Evolutionary conservation across 92 coral and sea anemone genomes (phyloP).

Genomic region (Palythoa grandiflora): DNA sequence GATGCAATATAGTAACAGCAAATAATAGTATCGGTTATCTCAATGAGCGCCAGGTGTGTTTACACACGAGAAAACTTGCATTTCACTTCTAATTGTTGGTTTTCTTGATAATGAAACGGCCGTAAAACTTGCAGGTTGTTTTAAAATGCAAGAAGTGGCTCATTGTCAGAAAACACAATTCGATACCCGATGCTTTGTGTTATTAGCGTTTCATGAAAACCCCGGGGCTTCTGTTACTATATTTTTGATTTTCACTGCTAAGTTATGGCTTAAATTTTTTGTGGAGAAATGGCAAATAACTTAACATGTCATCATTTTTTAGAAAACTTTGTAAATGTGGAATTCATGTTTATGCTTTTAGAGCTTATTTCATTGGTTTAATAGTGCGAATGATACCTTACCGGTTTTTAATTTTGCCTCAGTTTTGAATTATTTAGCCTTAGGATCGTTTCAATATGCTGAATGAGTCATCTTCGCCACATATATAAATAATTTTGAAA

Average conservation of each 20-base stretch:
- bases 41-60: conserved; percentile 25
- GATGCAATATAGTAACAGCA: background rate
- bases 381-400: too few relatives aligned
- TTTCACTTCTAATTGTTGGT: conserved; percentile 36
- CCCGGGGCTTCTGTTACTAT: too few relatives aligned
- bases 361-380: too few relatives aligned
- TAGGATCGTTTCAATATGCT: background rate
- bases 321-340: too few relatives aligned
- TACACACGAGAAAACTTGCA: conserved; percentile 22
- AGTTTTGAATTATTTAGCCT: background rate
- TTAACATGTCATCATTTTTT: too few relatives aligned
- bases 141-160: background rate
- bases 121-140: background rate
- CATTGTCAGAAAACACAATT: background rate
- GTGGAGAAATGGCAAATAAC: too few relatives aligned
- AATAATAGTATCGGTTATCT: background rate
- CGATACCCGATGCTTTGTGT: conserved; percentile 1
- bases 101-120: background rate
- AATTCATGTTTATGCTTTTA: too few relatives aligned
- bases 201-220: background rate
- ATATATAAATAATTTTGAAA: too few relatives aligned
- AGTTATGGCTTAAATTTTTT: too few relatives aligned
- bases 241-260: too few relatives aligned
- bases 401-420: background rate
- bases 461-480: too few relatives aligned